Percentiles rank a stretch among this genome's conserved stretches.
phyloP scores from a whole-genome alignment of 2,888 invertebrate species.

The Ceraclea dissimilis region DNA sequence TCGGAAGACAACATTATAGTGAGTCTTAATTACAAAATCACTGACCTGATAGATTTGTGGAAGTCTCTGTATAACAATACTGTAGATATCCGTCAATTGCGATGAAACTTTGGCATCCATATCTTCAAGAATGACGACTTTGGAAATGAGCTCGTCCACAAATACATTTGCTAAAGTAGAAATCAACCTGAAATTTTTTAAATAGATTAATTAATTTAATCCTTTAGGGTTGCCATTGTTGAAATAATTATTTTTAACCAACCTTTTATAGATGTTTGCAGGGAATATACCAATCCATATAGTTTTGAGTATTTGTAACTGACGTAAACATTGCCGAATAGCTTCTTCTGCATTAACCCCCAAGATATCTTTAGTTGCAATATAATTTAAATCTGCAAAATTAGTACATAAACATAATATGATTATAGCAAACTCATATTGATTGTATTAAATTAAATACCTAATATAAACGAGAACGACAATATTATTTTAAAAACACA shows the following conservation, averaged over 20 bases:
- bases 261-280: constrained; percentile 62
- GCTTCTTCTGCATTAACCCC: constrained; percentile 59
- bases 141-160: constrained; percentile 58
- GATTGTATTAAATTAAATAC: no score
- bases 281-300: constrained; percentile 87
- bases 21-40: no score
- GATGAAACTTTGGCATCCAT: constrained; percentile 77
- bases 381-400: constrained; percentile 42
- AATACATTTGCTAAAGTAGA: constrained; percentile 60
- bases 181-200: constrained; percentile 35
- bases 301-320: constrained; percentile 73
- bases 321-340: constrained; percentile 77
- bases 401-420: no score
- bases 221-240: no score
- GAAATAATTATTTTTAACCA: background rate
- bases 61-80: constrained; percentile 61
- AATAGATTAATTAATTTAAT: no score
- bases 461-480: no score
- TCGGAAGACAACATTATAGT: no score
- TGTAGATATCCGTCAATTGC: constrained; percentile 70
- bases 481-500: no score
- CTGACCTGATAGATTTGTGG: constrained; percentile 64
- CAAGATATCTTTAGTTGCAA: constrained; percentile 48
- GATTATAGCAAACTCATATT: no score
- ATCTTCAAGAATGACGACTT: constrained; percentile 70